Evolutionary conservation across 2,797 vertebrate species (phyloP), one percentile per base, ranked within the genome.

Genomic region (Pelochelys cantorii): DNA sequence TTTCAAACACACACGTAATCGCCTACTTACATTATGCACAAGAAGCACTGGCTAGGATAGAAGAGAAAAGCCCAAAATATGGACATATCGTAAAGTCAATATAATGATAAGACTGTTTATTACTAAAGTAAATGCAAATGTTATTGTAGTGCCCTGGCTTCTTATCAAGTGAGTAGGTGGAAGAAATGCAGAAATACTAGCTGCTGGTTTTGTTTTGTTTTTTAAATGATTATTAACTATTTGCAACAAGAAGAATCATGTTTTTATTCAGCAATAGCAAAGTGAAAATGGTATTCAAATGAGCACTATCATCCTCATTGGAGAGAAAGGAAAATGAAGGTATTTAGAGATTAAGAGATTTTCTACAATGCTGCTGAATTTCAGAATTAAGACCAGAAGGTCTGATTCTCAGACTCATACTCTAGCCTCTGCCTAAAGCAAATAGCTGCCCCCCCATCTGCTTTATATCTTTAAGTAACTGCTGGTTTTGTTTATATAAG

Each of bases 1-100:
- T 55, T 53, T 59, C 11, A n/a, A 59, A 34, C 7, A 48, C 2
- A 56, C 5, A 22, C 0, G 0, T 29, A 2, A 34, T 56, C 84
- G 23, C 42, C 75, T 84, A 71, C 27, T 90, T 81, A 65, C 15
- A 34, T 31, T 0, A 0, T 3, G 3, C 20, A 55, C 29, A 88
- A 78, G 57, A 82, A 75, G 5, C 37, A 79, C 3, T 79, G 52
- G 14, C 56, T 79, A 48, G 42, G 42, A 52, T 42, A 48, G 37
- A 48, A 20, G 3, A 27, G 74, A 20, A 48, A 42, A 77, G 74
- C 42, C 23, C 74, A 77, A 77, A 12, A 27, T 25, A 77, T 29
- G 25, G 74, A 13, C 7, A 2, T 74, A 42, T 13, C 13, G 23
- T 75, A 75, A 77, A 77, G 42, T 48, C 71, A 42, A 42, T 12